Base-by-base conservation (phyloP, 2,113 vertebrate species). In the Tyrannus savana region DNA sequence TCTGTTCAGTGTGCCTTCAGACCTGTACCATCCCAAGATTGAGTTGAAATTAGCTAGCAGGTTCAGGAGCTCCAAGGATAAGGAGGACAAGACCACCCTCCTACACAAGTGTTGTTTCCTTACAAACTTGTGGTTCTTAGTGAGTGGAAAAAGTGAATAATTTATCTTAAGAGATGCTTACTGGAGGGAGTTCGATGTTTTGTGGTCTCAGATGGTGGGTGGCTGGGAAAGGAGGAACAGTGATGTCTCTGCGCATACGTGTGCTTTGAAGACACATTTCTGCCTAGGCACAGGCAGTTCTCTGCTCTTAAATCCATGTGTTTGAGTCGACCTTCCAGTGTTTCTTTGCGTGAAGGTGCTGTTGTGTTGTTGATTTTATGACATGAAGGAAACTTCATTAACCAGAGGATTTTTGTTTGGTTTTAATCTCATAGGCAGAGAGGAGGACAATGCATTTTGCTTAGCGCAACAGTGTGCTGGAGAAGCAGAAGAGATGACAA, bases 231-330 rank as follows among this genome's bases (percentile, higher is more conserved):
- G n/a, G 53, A 55, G 37, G 22, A 62, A 44, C 28, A 39, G 35
- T 1, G 0, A 30, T 8, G 7, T 55, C 37, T 78, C 31, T 9
- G 23, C 2, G 1, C 5, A 8, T 13, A 13, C 1, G 0, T 2
- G 0, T 42, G 27, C 35, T 77, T 77, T 53, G 46, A 14, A 66
- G 17, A 19, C 18, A 37, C 31, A 4, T 63, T 78, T 53, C 52
- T 66, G 44, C 14, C 22, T 53, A 19, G 14, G 33, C 8, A 30
- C 59, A 42, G 59, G 44, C 30, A 78, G 6, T 28, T 44, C 22
- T 41, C 35, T 42, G 67, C 67, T 18, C 53, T 89, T 67, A 56
- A 84, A 89, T 35, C 30, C 15, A 6, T 25, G 28, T 12, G 18
- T 50, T 75, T 8, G 12, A 69, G 28, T 24, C 10, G n/a, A 3